A percentile compares a stretch with the other conserved stretches of the same genome.
phyloP scores from a whole-genome alignment of 2,113 vertebrate species.

The Excalfactoria chinensis region DNA sequence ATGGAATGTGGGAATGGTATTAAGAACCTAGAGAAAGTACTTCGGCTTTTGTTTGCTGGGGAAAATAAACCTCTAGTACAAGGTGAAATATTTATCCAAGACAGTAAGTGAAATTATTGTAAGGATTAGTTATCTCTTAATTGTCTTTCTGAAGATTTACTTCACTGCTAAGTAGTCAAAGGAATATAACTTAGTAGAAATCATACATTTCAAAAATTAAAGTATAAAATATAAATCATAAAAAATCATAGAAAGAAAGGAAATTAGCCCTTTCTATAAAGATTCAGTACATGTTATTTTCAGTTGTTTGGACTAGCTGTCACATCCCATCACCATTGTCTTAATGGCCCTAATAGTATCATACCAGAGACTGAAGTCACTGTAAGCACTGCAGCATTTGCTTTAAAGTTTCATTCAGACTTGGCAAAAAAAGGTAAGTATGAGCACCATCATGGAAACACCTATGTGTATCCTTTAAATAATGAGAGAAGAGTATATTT shows the following conservation, averaged over 20 bases:
- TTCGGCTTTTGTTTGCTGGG: not conserved
- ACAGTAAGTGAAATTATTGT: not conserved
- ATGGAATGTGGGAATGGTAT: not conserved
- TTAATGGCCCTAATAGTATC: not conserved
- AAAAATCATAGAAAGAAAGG: not conserved
- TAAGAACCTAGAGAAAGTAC: not conserved
- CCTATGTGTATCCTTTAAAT: not conserved
- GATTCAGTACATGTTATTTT: rapidly evolving
- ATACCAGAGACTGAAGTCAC: not conserved
- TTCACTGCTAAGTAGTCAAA: not conserved
- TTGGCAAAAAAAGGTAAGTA: not conserved
- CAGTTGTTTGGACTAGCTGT: not conserved
- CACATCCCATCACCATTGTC: not conserved
- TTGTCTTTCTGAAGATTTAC: not conserved
- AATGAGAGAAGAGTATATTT: not conserved
- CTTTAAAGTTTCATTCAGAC: not conserved
- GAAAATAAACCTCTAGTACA: not conserved
- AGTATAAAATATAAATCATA: not conserved
- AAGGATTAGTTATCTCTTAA: not conserved
- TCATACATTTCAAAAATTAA: not conserved
- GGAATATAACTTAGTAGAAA: not conserved
- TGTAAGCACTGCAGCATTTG: not conserved
- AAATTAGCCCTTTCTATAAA: not conserved
- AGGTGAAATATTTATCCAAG: not conserved
- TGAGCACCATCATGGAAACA: not conserved